Conservation (phyloP, 2,797 vertebrate species). For the Lepilemur ruficaudatus region DNA sequence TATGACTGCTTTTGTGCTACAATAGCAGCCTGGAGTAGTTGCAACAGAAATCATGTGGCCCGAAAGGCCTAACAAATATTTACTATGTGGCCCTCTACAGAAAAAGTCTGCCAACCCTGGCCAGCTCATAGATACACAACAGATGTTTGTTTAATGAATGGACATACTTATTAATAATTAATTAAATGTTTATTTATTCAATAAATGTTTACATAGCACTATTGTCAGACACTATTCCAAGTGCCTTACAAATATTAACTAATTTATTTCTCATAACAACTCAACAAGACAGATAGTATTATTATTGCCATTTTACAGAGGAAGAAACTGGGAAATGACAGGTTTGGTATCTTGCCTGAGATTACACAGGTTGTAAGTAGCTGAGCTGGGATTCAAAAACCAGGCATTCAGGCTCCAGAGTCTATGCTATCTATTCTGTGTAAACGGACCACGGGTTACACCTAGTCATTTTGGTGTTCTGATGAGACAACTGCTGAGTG, state of each 20-base stretch:
- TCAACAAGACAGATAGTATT: background rate
- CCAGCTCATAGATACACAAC: background rate
- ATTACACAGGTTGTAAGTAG: background rate
- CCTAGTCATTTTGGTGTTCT: slow-evolving; percentile 15
- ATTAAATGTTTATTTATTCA: slow-evolving; percentile 13
- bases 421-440: background rate
- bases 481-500: background rate
- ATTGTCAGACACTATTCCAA: background rate
- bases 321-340: slow-evolving; percentile 17
- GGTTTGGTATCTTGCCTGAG: background rate
- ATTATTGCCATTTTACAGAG: slow-evolving; percentile 32
- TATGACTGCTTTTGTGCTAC: background rate
- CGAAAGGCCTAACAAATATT: slow-evolving; percentile 1
- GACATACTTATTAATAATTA: background rate
- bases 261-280: slow-evolving; percentile 32
- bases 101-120: background rate
- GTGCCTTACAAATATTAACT: background rate
- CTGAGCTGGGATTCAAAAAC: background rate
- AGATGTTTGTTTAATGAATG: slow-evolving; percentile 6
- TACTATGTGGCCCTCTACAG: background rate
- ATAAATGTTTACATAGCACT: background rate
- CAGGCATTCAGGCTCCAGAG: background rate
- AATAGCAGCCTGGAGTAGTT: background rate
- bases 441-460: background rate
- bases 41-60: background rate